Evolutionary conservation across 2,797 vertebrate species (phyloP), one percentile per base, ranked within the genome.

Genomic region (Borostomias antarcticus): DNA sequence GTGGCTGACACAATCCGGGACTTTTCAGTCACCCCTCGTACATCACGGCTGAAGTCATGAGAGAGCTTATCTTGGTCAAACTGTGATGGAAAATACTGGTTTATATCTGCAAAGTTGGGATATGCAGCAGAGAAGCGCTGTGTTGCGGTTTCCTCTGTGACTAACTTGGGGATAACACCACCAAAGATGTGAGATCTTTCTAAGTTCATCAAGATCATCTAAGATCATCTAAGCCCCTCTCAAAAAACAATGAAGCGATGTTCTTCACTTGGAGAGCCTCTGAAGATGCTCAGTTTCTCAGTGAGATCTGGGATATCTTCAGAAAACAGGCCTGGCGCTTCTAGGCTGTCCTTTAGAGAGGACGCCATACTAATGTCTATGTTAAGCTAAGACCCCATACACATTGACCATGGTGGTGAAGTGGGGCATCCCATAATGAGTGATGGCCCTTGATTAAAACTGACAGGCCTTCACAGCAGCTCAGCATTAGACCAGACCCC

Each of bases 401-500:
- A n/a, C 33, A 13, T 5, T 28, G 9, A 15, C 7, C 30, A 52
- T 37, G 17, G 21, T 48, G 13, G 45, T 62, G 19, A 19, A 23
- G 29, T 26, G n/a, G 29, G 29, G 37, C 59, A 45, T 9, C 13
- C 25, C 19, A 29, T 8, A 63, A 53, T 29, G 23, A 58, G 48
- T n/a, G 35, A 75, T 57, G 68, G 77, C 71, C 68, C 63, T 54
- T 86, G 83, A 91, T 89, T 87, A 74, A 72, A 86, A 83, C 80
- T 86, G 89, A 91, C 89, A 87, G 75, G 79, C 69, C 81, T 85
- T 91, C 85, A 88, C 85, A 89, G 89, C 80, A 85, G 77, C 77
- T 86, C 76, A 83, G 74, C 74, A 74, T 85, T 75, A 75, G 73
- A 79, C 79, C 64, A 63, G 65, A 79, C 90, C 78, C 21, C n/a